phyloP scores from a whole-genome alignment of 2,113 vertebrate species.

The Bufo gargarizans region DNA sequence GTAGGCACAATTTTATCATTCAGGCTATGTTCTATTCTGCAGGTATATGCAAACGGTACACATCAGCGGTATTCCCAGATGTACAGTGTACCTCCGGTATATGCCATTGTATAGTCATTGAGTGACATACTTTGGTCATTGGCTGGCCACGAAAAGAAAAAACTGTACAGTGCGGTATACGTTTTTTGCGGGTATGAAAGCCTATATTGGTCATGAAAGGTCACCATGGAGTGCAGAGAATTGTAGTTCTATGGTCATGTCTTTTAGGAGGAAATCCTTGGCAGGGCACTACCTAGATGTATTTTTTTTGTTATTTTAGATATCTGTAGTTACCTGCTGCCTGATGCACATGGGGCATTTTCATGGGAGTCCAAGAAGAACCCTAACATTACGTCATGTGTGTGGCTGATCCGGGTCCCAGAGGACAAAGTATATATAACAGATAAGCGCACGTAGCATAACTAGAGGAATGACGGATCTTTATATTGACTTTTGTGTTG shows the following conservation, averaged over 20 bases:
- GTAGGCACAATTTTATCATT: no score
- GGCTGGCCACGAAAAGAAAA: no score
- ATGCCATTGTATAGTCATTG: no score
- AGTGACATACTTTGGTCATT: no score
- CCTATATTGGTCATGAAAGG: not conserved
- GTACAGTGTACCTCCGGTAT: no score
- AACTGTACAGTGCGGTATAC: no score
- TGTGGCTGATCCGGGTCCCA: conserved; percentile 50
- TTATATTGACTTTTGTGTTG: no score
- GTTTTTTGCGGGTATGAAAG: no score
- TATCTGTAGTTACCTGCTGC: conserved; percentile 32
- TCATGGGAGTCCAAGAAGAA: conserved; percentile 24
- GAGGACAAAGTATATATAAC: conserved; percentile 40
- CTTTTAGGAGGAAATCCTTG: not conserved
- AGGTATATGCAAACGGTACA: no score
- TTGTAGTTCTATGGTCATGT: not conserved
- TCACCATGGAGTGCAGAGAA: not conserved
- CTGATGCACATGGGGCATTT: conserved; percentile 27
- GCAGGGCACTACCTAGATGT: not conserved
- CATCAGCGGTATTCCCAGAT: no score
- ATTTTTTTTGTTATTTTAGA: not conserved
- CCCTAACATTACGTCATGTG: conserved; percentile 29
- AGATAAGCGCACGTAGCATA: not conserved
- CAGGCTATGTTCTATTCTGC: no score
- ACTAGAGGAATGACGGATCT: not conserved